Evolutionary conservation across 2,888 invertebrate genomes (phyloP).

Genomic region (Notodonta ziczac): DNA sequence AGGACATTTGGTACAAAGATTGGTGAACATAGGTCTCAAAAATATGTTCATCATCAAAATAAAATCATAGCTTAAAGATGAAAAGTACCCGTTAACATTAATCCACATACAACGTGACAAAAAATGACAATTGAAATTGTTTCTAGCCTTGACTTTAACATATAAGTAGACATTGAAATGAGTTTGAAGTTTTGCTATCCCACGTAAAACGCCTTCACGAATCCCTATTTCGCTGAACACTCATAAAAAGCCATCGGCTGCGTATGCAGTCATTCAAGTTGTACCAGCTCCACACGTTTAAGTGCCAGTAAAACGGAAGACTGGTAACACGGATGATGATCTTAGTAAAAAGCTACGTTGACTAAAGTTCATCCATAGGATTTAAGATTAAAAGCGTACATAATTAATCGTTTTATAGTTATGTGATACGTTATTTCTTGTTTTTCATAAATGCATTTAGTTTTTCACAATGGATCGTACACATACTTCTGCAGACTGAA

Average conservation of each 20-base stretch:
- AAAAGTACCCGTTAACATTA: too few species aligned
- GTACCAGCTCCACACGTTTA: slow-evolving; percentile 20
- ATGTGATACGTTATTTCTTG: too few species aligned
- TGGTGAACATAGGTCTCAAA: too few species aligned
- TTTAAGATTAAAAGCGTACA: too few species aligned
- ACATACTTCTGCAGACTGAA: too few species aligned
- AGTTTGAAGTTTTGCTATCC: neutral
- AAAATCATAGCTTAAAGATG: too few species aligned
- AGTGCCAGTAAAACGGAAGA: slow-evolving; percentile 27
- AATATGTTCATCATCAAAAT: too few species aligned
- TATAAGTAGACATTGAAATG: neutral
- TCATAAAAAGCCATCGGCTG: slow-evolving; percentile 24
- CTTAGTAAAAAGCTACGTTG: slow-evolving; percentile 9
- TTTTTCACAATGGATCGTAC: too few species aligned
- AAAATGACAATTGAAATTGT: neutral
- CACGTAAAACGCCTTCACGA: slow-evolving; percentile 6
- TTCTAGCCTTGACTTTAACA: neutral
- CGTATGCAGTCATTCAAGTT: slow-evolving; percentile 28
- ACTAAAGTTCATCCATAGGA: slow-evolving; percentile 13
- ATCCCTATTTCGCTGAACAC: slow-evolving; percentile 20
- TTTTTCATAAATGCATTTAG: too few species aligned
- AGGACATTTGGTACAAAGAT: too few species aligned
- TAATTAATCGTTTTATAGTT: too few species aligned
- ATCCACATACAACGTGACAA: too few species aligned
- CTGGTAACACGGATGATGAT: slow-evolving; percentile 22